phyloP scores from a whole-genome alignment of 2,888 invertebrate species.

The Cybosia mesomella region DNA sequence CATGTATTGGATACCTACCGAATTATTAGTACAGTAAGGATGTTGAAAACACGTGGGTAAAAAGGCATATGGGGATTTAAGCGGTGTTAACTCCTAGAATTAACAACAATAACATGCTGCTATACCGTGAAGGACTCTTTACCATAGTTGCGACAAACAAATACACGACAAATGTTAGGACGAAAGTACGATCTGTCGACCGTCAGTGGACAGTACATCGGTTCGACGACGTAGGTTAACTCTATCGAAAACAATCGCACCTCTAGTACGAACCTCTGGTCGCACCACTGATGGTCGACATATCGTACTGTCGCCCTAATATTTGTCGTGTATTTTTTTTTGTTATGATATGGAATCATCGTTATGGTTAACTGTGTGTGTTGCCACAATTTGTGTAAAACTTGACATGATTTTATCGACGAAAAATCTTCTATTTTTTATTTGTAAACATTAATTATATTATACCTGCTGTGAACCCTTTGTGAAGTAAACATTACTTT shows the following conservation, averaged over 20 bases:
- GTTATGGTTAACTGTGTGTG: not conserved
- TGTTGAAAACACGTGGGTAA: slow-evolving; percentile 2
- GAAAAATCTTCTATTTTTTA: not conserved
- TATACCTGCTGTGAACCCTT: not conserved
- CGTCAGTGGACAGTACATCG: no score
- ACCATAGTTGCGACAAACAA: not conserved
- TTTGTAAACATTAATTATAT: not conserved
- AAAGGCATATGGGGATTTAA: not conserved
- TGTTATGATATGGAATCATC: not conserved
- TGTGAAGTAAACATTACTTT: no score
- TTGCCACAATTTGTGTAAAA: no score
- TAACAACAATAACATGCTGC: not conserved
- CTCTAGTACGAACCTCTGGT: no score
- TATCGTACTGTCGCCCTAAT: not conserved
- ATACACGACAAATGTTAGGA: not conserved
- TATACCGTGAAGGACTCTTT: not conserved
- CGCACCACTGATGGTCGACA: not conserved
- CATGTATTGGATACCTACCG: slow-evolving; percentile 16
- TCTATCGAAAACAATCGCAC: no score
- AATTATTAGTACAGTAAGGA: slow-evolving; percentile 21
- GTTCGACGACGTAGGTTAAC: no score
- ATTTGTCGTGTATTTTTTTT: not conserved
- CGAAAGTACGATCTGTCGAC: not conserved
- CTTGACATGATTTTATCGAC: not conserved
- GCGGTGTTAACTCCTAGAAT: not conserved